Evolutionary conservation across 2,888 invertebrate genomes (phyloP).

Genomic region (Antheraea assamensis): DNA sequence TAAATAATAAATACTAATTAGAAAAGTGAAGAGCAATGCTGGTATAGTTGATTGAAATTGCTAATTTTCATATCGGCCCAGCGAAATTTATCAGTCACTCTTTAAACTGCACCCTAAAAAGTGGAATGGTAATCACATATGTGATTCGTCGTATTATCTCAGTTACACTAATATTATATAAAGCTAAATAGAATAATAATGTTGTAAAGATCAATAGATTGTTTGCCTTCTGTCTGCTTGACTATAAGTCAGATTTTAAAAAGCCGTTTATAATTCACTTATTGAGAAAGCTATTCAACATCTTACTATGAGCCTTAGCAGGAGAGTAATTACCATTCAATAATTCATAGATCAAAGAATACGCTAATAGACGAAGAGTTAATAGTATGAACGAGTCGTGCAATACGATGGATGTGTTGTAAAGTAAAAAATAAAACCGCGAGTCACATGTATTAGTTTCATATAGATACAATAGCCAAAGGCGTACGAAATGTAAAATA

Average conservation of each 20-base stretch:
- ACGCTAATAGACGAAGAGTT: no score
- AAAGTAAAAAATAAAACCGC: no score
- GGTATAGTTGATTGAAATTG: not conserved
- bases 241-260: not conserved
- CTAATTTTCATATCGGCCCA: not conserved
- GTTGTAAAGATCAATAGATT: no score
- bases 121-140: not conserved
- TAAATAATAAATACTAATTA: not conserved
- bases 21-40: not conserved
- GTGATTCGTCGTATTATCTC: no score
- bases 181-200: no score
- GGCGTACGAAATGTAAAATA: not conserved
- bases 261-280: not conserved
- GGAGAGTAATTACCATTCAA: no score
- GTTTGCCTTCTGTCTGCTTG: not conserved
- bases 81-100: not conserved
- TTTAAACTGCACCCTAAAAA: not conserved
- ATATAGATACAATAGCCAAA: not conserved
- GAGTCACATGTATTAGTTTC: no score
- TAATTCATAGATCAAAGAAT: no score
- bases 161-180: no score
- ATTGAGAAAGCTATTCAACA: no score
- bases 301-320: no score
- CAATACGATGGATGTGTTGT: not conserved
- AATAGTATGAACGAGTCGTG: no score